phyloP scores from a whole-genome alignment of 2,888 invertebrate genomes.

The Amblyteles armatorius region DNA sequence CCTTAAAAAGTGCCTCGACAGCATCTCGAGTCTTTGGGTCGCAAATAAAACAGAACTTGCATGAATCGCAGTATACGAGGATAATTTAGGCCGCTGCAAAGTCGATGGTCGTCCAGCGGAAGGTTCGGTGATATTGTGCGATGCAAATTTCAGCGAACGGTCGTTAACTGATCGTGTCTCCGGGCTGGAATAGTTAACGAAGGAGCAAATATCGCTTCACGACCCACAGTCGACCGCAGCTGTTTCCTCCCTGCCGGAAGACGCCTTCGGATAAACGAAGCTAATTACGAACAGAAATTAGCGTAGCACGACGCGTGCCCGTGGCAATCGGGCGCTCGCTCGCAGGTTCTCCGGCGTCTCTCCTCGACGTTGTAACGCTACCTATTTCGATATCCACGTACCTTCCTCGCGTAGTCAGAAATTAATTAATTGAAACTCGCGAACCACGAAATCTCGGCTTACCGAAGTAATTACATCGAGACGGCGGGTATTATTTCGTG shows the following conservation, averaged over 20 bases:
- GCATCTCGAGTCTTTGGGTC: background rate
- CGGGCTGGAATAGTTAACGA: slow-evolving; percentile 31
- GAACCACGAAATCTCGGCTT: slow-evolving; percentile 49
- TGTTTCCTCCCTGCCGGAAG: background rate
- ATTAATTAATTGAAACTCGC: slow-evolving; percentile 61
- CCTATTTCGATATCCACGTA: slow-evolving; percentile 49
- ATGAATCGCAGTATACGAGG: background rate
- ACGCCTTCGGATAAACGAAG: slow-evolving; percentile 73
- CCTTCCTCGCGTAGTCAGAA: slow-evolving; percentile 44
- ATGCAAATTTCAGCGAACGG: background rate
- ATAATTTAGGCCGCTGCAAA: background rate
- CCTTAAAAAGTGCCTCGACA: background rate
- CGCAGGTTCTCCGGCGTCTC: background rate
- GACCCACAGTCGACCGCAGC: background rate
- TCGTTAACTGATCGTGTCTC: slow-evolving; percentile 74
- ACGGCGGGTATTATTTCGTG: slow-evolving; percentile 56
- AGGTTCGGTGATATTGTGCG: background rate
- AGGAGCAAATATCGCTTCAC: background rate
- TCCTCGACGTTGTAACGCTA: slow-evolving; percentile 23
- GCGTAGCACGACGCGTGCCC: slow-evolving; percentile 46
- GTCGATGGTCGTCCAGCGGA: background rate
- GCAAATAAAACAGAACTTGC: background rate
- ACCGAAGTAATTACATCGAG: slow-evolving; percentile 50
- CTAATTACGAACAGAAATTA: slow-evolving; percentile 75
- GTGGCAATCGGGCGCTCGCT: slow-evolving; percentile 10